Evolutionary conservation across 2,797 vertebrate species (phyloP).

Genomic region (Leuciscus waleckii): DNA sequence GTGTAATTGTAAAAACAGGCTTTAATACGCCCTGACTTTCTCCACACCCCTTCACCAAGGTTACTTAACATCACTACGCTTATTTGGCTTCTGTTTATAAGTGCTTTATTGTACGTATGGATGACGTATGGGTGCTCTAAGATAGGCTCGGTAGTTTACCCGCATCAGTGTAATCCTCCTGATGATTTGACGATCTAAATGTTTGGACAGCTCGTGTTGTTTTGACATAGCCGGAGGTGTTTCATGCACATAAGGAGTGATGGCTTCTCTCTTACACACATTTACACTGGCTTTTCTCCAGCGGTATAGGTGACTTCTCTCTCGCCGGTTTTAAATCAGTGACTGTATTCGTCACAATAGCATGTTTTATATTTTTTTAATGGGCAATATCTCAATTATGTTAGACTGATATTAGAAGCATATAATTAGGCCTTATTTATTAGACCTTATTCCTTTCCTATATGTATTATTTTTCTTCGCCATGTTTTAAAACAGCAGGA

Average conservation of each 20-base stretch:
- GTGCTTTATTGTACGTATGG: slow-evolving; percentile 36
- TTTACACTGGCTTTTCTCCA: not conserved
- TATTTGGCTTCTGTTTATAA: slow-evolving; percentile 46
- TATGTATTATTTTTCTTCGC: not conserved
- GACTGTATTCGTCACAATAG: not conserved
- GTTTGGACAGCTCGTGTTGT: slow-evolving; percentile 26
- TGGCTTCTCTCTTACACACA: not conserved
- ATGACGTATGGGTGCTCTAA: not conserved
- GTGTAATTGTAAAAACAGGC: slow-evolving; percentile 56
- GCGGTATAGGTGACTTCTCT: not conserved
- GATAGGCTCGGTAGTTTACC: not conserved
- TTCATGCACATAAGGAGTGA: slow-evolving; percentile 22
- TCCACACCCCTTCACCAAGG: slow-evolving; percentile 36
- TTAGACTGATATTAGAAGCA: not conserved
- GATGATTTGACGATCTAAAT: not conserved
- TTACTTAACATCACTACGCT: slow-evolving; percentile 33
- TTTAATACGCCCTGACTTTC: slow-evolving; percentile 43
- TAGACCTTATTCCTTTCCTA: no score
- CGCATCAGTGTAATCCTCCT: slow-evolving; percentile 10
- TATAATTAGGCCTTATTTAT: not conserved
- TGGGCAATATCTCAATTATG: not conserved
- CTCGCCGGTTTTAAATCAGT: not conserved
- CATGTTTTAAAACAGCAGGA: not conserved
- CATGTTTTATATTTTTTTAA: not conserved
- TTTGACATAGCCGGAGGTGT: slow-evolving; percentile 24